Evolutionary conservation across 2,113 vertebrate species (phyloP), one percentile per base, ranked within the genome.

Genomic region (Actenoides hombroni): DNA sequence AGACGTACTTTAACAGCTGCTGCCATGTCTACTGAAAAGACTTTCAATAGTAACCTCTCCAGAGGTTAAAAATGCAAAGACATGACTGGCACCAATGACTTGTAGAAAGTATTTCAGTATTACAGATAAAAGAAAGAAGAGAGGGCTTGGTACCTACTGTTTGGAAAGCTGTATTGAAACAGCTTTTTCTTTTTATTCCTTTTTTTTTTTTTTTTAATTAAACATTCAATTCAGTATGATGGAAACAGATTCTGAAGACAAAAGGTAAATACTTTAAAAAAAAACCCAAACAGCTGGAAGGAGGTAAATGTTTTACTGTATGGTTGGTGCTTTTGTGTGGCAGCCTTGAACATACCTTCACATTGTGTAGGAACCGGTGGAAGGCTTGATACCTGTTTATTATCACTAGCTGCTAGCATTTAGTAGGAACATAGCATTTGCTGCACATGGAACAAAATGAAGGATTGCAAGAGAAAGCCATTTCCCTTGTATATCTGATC

Each of bases 121-220:
- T 81, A 81, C 28, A 83, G 42, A 90, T 88, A 87, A 92, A 97
- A 93, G 64, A 7, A 88, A 11, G 77, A 60, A 6, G 28, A 86
- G 48, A 75, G 76, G 91, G 54, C 51, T 96, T 84, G 35, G n/a
- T 86, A 73, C 88, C 73, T 90, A 68, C 63, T 96, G 74, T 96
- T 94, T 96, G 87, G 61, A 97, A 96, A 97, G 90, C 90, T 97
- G 91, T 89, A 96, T 82, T 95, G 92, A 95, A 96, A 92, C 51
- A 85, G 51, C 28, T 68, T 83, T 74, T 61, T 26, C 28, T 49
- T n/a, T 40, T 40, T 40, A 40, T 40, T 40, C 40, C 40, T 12
- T 12, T 40, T 68, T 83, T 74, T 61, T 26, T 24, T 49, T n/a
- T 51, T 12, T 18, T 83, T 83, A 16, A 57, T 69, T 25, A 90